Conservation (phyloP, 2,113 vertebrate genomes). For the Pomatostomus ruficeps region DNA sequence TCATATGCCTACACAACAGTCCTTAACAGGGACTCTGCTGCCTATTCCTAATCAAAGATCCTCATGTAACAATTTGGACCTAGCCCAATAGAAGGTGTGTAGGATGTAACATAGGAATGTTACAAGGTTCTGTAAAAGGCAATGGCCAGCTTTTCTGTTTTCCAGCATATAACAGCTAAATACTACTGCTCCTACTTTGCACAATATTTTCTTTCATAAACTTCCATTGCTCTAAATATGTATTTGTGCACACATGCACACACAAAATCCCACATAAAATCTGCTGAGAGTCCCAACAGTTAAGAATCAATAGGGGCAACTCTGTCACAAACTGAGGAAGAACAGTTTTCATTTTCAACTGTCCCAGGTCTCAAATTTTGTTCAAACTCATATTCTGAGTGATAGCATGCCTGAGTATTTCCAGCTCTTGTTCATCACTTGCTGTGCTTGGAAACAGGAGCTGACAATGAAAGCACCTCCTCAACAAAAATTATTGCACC, state of each 20-base stretch:
- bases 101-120: background rate
- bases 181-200: background rate
- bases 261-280: background rate
- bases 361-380: background rate
- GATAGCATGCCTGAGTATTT: background rate
- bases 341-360: background rate
- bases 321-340: background rate
- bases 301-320: background rate
- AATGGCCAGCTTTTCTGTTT: background rate
- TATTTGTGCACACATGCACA: background rate
- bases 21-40: background rate
- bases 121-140: background rate
- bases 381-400: background rate
- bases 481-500: constrained; percentile 20
- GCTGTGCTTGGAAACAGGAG: background rate
- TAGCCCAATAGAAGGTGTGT: background rate
- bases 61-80: background rate
- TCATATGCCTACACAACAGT: background rate
- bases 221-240: background rate
- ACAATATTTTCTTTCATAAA: background rate
- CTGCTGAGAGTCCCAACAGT: background rate
- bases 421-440: background rate
- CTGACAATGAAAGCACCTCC: constrained; percentile 1
- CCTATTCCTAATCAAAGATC: background rate
- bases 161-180: background rate